Evolutionary conservation across 2,888 invertebrate species (phyloP).

Genomic region (Trissolcus brochymenae): DNA sequence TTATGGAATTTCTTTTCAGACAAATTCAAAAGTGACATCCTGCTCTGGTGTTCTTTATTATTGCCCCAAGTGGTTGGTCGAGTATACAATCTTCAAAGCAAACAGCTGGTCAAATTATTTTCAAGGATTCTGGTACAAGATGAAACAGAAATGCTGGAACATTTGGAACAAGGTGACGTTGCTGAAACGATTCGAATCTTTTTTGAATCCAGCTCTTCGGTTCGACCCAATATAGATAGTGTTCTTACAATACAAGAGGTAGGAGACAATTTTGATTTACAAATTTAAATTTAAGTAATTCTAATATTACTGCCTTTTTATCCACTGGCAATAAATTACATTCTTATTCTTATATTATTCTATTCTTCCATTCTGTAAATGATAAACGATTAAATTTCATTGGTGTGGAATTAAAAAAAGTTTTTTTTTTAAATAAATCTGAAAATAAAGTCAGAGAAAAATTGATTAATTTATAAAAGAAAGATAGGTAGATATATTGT

Average conservation of each 20-base stretch:
- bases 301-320: background rate
- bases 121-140: slow-evolving; percentile 86
- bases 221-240: slow-evolving; percentile 83
- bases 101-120: slow-evolving; percentile 92
- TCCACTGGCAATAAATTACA: background rate
- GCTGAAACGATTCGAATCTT: slow-evolving; percentile 89
- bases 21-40: slow-evolving; percentile 86
- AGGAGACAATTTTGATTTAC: slow-evolving; percentile 8
- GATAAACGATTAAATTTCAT: too few species aligned
- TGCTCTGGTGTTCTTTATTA: slow-evolving; percentile 88
- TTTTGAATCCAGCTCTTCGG: slow-evolving; percentile 82
- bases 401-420: too few species aligned
- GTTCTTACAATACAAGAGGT: slow-evolving; percentile 83
- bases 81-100: slow-evolving; percentile 94
- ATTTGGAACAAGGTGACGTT: slow-evolving; percentile 93
- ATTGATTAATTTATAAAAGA: background rate
- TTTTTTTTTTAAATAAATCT: too few species aligned
- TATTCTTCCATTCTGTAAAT: too few species aligned
- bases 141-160: slow-evolving; percentile 88
- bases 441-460: too few species aligned
- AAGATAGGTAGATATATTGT: background rate
- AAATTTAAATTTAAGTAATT: background rate
- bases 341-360: too few species aligned
- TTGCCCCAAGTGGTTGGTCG: slow-evolving; percentile 89
- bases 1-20: slow-evolving; percentile 74